Percentiles rank a stretch among this genome's conserved stretches.
Conservation (phyloP, 2,888 invertebrate species). For the Anaspis maculata region DNA sequence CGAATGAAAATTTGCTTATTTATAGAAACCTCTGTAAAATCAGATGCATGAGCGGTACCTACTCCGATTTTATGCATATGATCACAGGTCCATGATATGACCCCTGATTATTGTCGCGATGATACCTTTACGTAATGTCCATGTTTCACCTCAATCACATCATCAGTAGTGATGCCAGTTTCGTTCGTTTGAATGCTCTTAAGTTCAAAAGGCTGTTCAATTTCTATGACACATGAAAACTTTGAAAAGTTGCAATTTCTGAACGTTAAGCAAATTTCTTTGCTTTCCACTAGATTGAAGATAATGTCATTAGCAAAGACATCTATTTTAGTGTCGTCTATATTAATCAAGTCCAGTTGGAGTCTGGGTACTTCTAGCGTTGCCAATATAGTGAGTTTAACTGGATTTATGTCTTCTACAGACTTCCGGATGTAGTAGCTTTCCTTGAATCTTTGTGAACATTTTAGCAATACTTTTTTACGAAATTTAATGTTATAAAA, state of each 20-base stretch:
- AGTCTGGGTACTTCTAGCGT: slow-evolving; percentile 20
- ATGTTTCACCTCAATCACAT: slow-evolving; percentile 7
- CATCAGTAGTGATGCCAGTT: slow-evolving; percentile 2
- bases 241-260: slow-evolving; percentile 19
- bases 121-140: not conserved
- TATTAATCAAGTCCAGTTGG: slow-evolving; percentile 13
- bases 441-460: slow-evolving; percentile 21
- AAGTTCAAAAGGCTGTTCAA: slow-evolving; percentile 14
- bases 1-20: no score
- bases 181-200: slow-evolving; percentile 1
- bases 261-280: slow-evolving; percentile 13
- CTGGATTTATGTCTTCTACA: slow-evolving; percentile 10
- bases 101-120: not conserved
- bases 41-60: no score
- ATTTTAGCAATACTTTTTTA: slow-evolving; percentile 1
- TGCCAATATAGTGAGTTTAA: slow-evolving; percentile 18
- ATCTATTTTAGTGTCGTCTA: slow-evolving; percentile 17
- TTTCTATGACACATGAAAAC: slow-evolving; percentile 12
- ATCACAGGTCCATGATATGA: no score
- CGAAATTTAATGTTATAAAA: no score
- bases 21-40: no score
- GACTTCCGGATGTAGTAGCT: slow-evolving; percentile 24
- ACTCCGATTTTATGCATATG: no score
- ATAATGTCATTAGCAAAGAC: slow-evolving; percentile 25
- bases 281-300: slow-evolving; percentile 10